Evolutionary conservation across 2,797 vertebrate species (phyloP), one percentile per base, ranked within the genome.

Genomic region (Megalops cyprinoides): DNA sequence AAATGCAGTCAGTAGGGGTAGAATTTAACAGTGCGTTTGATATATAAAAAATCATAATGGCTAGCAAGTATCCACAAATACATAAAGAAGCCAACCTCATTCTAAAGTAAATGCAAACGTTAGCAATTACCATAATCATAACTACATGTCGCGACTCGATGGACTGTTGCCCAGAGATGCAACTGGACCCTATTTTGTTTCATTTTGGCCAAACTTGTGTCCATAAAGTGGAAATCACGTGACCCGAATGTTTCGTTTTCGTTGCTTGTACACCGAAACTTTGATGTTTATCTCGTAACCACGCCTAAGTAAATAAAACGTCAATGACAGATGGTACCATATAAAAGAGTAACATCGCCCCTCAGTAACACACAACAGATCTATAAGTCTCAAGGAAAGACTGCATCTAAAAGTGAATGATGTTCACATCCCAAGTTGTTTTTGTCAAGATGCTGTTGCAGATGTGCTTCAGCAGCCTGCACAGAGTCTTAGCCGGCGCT

Each of bases 391-490:
- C 53, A 23, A 14, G 15, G 15, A 3, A 42, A 71, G 37, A 23
- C 6, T 31, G 23, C 9, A 8, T 6, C 34, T 4, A 39, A 58
- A 37, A 3, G 48, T 0, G 15, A 82, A 84, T 46, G 53, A 92
- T 92, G 90, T n/a, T 60, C 9, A 86, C 80, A 28, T 83, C 77
- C 0, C 23, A 85, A 4, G 0, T 88, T 58, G 25, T 3, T 28
- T 81, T 85, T 79, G 82, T 84, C 8, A 60, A 7, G 80, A 74
- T 83, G 80, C 51, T 91, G 49, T 39, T 94, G 83, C 87, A 80
- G 75, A 67, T 90, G 15, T 90, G 81, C 84, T 1, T 91, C 60
- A 76, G 31, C 65, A 79, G 76, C 15, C 1, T 94, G 39, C 56
- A 25, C 4, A 14, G 20, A 46, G 1, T 91, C 2, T 12, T 91